Base-by-base conservation (phyloP, 2,888 invertebrate species). In the Tetheella fluctuosa region DNA sequence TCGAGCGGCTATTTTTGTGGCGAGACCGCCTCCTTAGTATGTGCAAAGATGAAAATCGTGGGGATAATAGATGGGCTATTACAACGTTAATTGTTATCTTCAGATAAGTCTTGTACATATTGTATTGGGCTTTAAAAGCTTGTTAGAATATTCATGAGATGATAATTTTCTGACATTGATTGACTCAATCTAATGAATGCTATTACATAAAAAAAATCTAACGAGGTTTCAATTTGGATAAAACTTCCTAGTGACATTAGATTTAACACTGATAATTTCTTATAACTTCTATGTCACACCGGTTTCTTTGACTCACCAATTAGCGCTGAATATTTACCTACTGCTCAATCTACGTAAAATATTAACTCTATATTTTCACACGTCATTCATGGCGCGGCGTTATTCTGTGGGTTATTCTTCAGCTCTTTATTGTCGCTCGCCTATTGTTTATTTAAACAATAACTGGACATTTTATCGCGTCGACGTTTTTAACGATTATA, bases 381-480 rank as follows among this genome's bases (percentile, higher is more conserved):
- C 85, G 84, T 88, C 85, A 82, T 78, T 82, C 81, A 83, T 2
- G 48, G 20, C 48, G 17, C 75, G 74, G 72, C 76, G 83, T 81
- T 82, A 77, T 82, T 82, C 75, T 77, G 87, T 83, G 85, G 86
- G 83, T 85, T 73, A 85, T 86, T 85, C 86, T 77, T 80, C 81
- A 76, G 72, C 80, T 79, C 78, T 88, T 90, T 89, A 90, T 86
- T 84, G 85, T 86, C 84, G 66, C 71, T 79, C 66, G 67, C 52
- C 87, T 82, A 90, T 92, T 92, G 91, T 92, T 90, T 91, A 90
- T 91, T 86, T 78, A 84, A 90, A 92, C 92, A 91, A 92, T 92
- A 90, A 88, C 86, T 74, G 72, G 80, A 79, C 83, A 85, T 84
- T 90, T 90, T 89, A 89, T 83, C 82, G 77, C 80, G 79, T 65